A percentile compares a stretch with the other conserved stretches of the same genome.
Conservation (phyloP, 2,113 vertebrate genomes). For the Talpa occidentalis region DNA sequence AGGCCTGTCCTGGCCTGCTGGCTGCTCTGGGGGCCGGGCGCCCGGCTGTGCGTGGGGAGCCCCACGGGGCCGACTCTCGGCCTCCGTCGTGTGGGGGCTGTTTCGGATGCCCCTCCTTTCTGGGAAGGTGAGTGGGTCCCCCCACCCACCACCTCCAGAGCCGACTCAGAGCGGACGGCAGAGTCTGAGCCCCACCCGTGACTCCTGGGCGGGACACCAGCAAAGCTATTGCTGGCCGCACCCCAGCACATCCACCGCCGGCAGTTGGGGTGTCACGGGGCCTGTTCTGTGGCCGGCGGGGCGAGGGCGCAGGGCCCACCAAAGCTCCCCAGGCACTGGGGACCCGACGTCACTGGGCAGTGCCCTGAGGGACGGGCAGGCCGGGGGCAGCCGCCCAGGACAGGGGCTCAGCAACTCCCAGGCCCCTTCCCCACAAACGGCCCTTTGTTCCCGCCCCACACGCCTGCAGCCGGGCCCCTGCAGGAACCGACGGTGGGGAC, state of each 20-base stretch:
- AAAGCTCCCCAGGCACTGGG: too few species aligned
- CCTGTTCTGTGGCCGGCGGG: too few species aligned
- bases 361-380: background rate
- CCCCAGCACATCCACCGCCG: too few species aligned
- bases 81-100: background rate
- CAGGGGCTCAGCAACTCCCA: background rate
- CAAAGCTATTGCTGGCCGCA: too few species aligned
- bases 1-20: too few species aligned
- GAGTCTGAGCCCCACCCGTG: background rate
- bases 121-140: too few species aligned
- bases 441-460: background rate
- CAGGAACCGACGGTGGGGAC: background rate
- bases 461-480: accelerated
- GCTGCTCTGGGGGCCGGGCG: accelerated
- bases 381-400: too few species aligned
- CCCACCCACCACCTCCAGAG: background rate
- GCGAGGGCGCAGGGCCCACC: too few species aligned
- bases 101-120: background rate
- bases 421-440: background rate
- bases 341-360: too few species aligned
- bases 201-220: too few species aligned
- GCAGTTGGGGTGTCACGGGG: too few species aligned
- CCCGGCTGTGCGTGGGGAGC: background rate
- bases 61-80: background rate
- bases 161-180: background rate